Evolutionary conservation across 2,888 invertebrate species (phyloP), one percentile per base, ranked within the genome.

Genomic region (Tiliacea citrago): DNA sequence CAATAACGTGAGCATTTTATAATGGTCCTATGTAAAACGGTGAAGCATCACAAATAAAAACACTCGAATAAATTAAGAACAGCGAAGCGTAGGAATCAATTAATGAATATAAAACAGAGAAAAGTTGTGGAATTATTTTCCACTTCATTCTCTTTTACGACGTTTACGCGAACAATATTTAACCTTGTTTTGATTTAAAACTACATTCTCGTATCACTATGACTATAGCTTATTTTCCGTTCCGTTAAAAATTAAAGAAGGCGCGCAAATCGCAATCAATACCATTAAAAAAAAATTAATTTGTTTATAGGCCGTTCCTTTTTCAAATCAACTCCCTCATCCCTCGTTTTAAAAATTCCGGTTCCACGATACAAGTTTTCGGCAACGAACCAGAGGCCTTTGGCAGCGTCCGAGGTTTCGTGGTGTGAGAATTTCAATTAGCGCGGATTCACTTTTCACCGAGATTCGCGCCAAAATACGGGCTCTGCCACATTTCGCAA

Each of bases 361-460:
- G 53, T 82, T 87, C 65, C 29, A 51, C 57, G 65, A 67, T 67
- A 63, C 75, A 76, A 73, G 73, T 83, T 81, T 86, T 77, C 68
- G 69, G 69, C 71, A 65, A 58, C 47, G 71, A 73, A 83, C 58
- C 71, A 67, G 71, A 69, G 73, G 77, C 76, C 74, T 87, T 86
- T 88, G 88, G 88, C 87, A 84, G 73, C 60, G 82, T 80, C 80
- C 85, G 81, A 81, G 81, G 82, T 71, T 84, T 77, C 29, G 81
- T 80, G 77, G 86, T 86, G 84, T 75, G 89, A 88, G 88, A 86
- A 85, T 90, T 90, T 89, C 90, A 90, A 90, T 90, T 90, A 90
- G 78, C 77, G 79, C 68, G 85, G 83, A 88, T 84, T 87, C 87
- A 85, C 83, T 88, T 88, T 88, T 83, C 87, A 80, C 87, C 82